Evolutionary conservation across 2,888 invertebrate species (phyloP).

Genomic region (Philopedon plagiatum): DNA sequence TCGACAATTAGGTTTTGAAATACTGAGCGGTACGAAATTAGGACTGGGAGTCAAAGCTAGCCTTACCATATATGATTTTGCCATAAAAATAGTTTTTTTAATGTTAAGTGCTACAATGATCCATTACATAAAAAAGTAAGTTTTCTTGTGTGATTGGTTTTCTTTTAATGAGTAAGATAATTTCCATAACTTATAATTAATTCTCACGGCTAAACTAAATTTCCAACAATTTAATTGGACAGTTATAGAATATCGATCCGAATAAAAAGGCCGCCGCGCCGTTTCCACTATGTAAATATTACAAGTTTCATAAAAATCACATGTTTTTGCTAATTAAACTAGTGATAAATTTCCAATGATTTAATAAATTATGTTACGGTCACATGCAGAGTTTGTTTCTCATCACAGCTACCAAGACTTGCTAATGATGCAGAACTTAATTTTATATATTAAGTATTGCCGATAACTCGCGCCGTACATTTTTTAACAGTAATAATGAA

Average conservation of each 20-base stretch:
- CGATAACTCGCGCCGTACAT: background rate
- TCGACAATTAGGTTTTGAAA: too few species aligned
- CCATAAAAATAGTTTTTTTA: too few species aligned
- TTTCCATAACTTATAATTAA: background rate
- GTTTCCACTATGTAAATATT: conserved; percentile 14
- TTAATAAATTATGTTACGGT: conserved; percentile 15
- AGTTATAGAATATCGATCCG: background rate
- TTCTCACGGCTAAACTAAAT: background rate
- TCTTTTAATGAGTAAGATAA: too few species aligned
- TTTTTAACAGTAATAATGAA: background rate
- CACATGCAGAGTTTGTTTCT: conserved; percentile 27
- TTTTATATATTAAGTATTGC: conserved; percentile 2
- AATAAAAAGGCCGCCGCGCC: background rate
- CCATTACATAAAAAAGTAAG: too few species aligned
- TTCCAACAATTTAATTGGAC: background rate
- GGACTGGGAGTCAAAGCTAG: too few species aligned
- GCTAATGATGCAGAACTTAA: conserved; percentile 30
- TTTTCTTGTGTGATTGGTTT: too few species aligned
- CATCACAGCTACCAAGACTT: conserved; percentile 4
- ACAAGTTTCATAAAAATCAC: background rate
- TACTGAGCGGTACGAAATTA: too few species aligned
- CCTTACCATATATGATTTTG: too few species aligned
- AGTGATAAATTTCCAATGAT: conserved; percentile 14
- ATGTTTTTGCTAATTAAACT: conserved; percentile 27
- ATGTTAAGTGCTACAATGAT: too few species aligned